Percentiles rank a stretch among this genome's conserved stretches.
Evolutionary conservation across 2,888 invertebrate genomes (phyloP).

Genomic region (Junonia oenone): DNA sequence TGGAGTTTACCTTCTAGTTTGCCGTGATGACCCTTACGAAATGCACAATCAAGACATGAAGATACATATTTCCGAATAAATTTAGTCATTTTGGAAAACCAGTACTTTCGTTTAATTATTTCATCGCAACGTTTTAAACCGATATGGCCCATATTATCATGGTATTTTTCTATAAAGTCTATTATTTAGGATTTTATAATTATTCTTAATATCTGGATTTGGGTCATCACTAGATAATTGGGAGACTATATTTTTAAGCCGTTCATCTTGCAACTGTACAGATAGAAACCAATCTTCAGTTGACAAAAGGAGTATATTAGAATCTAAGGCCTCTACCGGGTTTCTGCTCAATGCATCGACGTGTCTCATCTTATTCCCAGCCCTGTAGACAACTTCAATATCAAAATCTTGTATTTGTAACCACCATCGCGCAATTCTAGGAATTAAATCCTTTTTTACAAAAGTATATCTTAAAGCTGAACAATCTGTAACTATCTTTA

Average conservation of each 20-base stretch:
- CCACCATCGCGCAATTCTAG: conserved; percentile 41
- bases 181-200: conserved; percentile 18
- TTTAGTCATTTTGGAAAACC: conserved; percentile 35
- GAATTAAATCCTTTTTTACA: conserved; percentile 32
- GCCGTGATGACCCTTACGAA: conserved; percentile 34
- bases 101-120: conserved; percentile 36
- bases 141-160: conserved; percentile 41
- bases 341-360: conserved; percentile 42
- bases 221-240: conserved; percentile 19
- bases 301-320: conserved; percentile 23
- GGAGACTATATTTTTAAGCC: conserved; percentile 20
- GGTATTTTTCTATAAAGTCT: conserved; percentile 34
- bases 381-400: conserved; percentile 39
- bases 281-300: conserved; percentile 32
- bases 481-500: conserved; percentile 38
- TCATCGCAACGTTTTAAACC: conserved; percentile 32
- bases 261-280: conserved; percentile 29
- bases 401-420: conserved; percentile 39
- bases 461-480: conserved; percentile 36
- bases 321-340: conserved; percentile 26
- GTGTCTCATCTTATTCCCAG: conserved; percentile 38
- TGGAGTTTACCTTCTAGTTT: conserved; percentile 27
- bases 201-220: conserved; percentile 25
- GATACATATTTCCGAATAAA: conserved; percentile 35
- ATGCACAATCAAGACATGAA: conserved; percentile 38